Evolutionary conservation across 2,888 invertebrate genomes (phyloP).

Genomic region (Leptogaster cylindrica): DNA sequence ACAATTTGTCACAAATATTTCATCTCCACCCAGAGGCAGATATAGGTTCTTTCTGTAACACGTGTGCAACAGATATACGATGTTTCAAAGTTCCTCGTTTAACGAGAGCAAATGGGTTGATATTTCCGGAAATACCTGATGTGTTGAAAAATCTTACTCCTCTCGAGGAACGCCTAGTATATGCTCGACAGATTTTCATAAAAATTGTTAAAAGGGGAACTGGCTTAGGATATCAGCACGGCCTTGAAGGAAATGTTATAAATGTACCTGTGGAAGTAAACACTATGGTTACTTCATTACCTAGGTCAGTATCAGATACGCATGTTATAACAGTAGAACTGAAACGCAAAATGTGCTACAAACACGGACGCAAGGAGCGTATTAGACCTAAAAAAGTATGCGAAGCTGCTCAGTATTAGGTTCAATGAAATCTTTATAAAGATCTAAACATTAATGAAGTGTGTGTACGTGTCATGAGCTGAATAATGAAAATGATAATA

Average conservation of each 20-base stretch:
- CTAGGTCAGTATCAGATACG: background rate
- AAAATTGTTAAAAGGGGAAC: background rate
- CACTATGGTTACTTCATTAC: background rate
- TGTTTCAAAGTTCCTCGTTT: background rate
- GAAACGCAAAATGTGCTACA: background rate
- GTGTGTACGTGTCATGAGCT: background rate
- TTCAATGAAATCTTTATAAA: background rate
- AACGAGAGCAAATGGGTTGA: background rate
- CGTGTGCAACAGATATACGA: background rate
- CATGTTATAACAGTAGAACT: background rate
- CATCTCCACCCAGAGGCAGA: background rate
- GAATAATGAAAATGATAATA: background rate
- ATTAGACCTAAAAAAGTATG: background rate
- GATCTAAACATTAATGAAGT: background rate
- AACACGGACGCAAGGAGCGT: background rate
- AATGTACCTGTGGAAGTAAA: background rate
- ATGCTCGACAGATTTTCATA: constrained; percentile 1
- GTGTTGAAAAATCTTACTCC: background rate
- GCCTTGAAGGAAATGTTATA: background rate
- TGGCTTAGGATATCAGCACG: background rate
- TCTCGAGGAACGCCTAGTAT: background rate
- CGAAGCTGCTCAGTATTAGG: constrained; percentile 1
- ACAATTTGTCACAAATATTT: constrained; percentile 2
- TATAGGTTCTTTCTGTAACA: background rate
- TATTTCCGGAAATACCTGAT: background rate